Evolutionary conservation across 2,113 vertebrate genomes (phyloP), one percentile per base, ranked within the genome.

Genomic region (Brachirus orientalis): DNA sequence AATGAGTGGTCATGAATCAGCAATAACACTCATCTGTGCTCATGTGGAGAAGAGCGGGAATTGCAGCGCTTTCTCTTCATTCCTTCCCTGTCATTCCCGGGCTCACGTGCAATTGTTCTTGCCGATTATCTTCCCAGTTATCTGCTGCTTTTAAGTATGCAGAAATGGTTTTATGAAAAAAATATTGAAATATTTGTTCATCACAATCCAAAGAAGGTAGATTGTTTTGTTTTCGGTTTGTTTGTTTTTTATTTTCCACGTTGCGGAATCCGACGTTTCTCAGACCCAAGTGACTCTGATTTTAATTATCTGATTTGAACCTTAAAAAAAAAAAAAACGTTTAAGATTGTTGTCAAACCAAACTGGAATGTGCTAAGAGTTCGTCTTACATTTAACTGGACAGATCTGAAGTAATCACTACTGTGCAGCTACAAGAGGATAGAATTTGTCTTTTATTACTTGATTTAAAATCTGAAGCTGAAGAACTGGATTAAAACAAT

Each of bases 91-190:
- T 88, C 91, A 90, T 94, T 93, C 91, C 91, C 92, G 94, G 95
- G 95, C 94, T 95, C 94, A 95, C 78, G 96, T 98, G 96, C 96
- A 98, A 97, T 98, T 90, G 88, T 89, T 94, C 77, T 79, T 65
- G 73, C 79, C 87, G 79, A 75, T 80, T 77, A 80, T 72, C 57
- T 63, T 86, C 44, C 40, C 6, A 28, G 41, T 76, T 55, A 51
- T 70, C 52, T 67, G 55, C 44, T 50, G 20, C 77, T 77, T 54
- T 77, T 17, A 63, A 64, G 63, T 35, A 43, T 44, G 16, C 52
- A 57, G 18, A 58, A 58, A 79, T 43, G 10, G 36, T 82, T 86
- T 79, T 72, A 69, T 46, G 41, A 64, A 50, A 41, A 46, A 12
- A 11, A 37, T 1, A 1, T 57, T 65, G 50, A 22, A 33, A 53